Base-by-base conservation (phyloP, 2,797 vertebrate genomes). In the Phalanger gymnotis region DNA sequence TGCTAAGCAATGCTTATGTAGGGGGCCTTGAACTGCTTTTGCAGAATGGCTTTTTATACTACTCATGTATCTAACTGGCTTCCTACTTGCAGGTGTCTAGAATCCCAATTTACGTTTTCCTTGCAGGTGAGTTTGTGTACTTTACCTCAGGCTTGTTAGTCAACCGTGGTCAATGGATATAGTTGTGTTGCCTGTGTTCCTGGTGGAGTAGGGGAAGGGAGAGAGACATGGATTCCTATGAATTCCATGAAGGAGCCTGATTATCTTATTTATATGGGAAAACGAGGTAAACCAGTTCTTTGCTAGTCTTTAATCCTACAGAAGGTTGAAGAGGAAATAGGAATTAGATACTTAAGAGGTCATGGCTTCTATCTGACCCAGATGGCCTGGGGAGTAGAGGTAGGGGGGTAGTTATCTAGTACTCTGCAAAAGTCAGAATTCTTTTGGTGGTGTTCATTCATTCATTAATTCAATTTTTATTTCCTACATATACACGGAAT, bases 371-470 rank as follows among this genome's bases (percentile, higher is more conserved):
- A 66, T 34, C 58, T n/a, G 14, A 66, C 31, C 58, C 34, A 66
- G 58, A n/a, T n/a, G 31, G 4, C 34, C 4, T 34, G 34, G 14
- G 34, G 31, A 66, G 13, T 66, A n/a, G 58, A 1, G 58, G 0
- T n/a, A 66, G 34, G 13, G 34, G 2, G 1, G 4, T 66, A 14
- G 13, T n/a, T 66, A 95, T 95, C 54, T 92, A 93, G 90, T 1
- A 51, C 34, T 58, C 22, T 90, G 53, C n/a, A 66, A 93, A 96
- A 96, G 92, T 57, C 93, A 58, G 6, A 28, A 53, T 93, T 56
- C 93, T 91, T 96, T 92, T 93, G 56, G 55, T 94, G 73, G 53
- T 90, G 53, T 96, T 96, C 73, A 66, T 93, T 96, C 94, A 90
- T 9, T 95, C 87, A 93, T 25, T 56, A 56, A 56, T 91, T 95